phyloP scores from a whole-genome alignment of 2,888 invertebrate genomes.

The Agrochola macilenta region DNA sequence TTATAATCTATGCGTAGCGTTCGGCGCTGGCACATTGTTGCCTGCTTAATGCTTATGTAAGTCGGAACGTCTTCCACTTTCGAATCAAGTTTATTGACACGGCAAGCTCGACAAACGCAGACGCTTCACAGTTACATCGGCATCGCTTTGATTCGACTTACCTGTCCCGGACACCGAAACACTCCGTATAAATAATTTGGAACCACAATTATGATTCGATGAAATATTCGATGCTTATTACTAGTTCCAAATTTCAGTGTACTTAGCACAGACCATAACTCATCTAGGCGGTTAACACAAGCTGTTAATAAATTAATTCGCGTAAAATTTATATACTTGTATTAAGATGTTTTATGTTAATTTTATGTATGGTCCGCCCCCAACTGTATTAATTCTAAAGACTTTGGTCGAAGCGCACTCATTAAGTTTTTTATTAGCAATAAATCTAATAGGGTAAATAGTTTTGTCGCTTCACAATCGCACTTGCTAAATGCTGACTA shows the following conservation, averaged over 20 bases:
- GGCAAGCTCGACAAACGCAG: constrained; percentile 89
- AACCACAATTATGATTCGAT: constrained; percentile 38
- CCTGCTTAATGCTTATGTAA: constrained; percentile 90
- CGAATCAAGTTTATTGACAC: constrained; percentile 91
- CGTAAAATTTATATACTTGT: constrained; percentile 82
- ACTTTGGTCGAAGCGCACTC: constrained; percentile 75
- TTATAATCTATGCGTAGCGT: constrained; percentile 73
- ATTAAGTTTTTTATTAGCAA: constrained; percentile 84
- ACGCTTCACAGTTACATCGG: constrained; percentile 88
- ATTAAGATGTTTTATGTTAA: constrained; percentile 86
- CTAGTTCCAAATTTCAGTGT: constrained; percentile 53
- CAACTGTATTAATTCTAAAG: constrained; percentile 77
- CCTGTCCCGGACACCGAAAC: constrained; percentile 60
- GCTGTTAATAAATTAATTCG: constrained; percentile 81
- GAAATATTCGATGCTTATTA: constrained; percentile 18
- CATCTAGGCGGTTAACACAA: constrained; percentile 76
- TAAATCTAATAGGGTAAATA: constrained; percentile 82
- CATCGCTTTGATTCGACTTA: constrained; percentile 82
- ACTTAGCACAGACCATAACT: constrained; percentile 71
- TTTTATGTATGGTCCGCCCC: constrained; percentile 85
- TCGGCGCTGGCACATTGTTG: constrained; percentile 86
- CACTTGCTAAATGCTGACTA: constrained; percentile 70
- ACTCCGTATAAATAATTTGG: constrained; percentile 62
- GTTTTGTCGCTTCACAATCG: constrained; percentile 74
- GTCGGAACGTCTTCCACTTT: constrained; percentile 90